Evolutionary conservation across 2,113 vertebrate genomes (phyloP).

Genomic region (Osmerus mordax): DNA sequence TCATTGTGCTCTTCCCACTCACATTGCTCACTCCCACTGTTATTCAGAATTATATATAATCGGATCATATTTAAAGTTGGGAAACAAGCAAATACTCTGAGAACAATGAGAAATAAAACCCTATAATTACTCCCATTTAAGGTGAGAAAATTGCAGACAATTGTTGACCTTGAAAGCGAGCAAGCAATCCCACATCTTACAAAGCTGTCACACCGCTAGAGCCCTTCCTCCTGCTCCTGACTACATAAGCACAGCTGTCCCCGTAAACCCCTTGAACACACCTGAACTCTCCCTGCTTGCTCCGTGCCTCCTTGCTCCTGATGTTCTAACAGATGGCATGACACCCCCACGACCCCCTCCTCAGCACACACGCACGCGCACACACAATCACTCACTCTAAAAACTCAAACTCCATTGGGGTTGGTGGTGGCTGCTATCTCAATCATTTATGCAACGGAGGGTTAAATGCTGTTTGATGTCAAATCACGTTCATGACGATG

Average conservation of each 20-base stretch:
- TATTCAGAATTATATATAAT: too few relatives aligned
- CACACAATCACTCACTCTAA: too few relatives aligned
- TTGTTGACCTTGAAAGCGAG: too few relatives aligned
- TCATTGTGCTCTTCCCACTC: neutral
- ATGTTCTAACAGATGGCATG: conserved; percentile 29
- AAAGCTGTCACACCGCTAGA: neutral
- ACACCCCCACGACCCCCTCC: neutral
- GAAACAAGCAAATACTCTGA: too few relatives aligned
- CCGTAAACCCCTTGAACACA: conserved; percentile 8
- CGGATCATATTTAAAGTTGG: too few relatives aligned
- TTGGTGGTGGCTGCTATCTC: conserved; percentile 6
- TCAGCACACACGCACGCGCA: too few relatives aligned
- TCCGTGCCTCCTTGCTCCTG: neutral
- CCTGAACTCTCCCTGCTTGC: conserved; percentile 12
- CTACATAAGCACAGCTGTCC: neutral
- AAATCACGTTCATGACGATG: conserved; percentile 27
- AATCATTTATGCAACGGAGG: conserved; percentile 37
- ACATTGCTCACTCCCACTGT: neutral
- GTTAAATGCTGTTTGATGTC: conserved; percentile 41
- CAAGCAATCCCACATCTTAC: too few relatives aligned
- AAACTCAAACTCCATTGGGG: too few relatives aligned
- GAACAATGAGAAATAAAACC: too few relatives aligned
- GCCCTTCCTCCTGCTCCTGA: neutral
- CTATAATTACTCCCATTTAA: too few relatives aligned
- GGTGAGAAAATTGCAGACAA: too few relatives aligned